Conservation (phyloP, 1,140 invertebrate genomes). For the Elymnias hypermnestra region DNA sequence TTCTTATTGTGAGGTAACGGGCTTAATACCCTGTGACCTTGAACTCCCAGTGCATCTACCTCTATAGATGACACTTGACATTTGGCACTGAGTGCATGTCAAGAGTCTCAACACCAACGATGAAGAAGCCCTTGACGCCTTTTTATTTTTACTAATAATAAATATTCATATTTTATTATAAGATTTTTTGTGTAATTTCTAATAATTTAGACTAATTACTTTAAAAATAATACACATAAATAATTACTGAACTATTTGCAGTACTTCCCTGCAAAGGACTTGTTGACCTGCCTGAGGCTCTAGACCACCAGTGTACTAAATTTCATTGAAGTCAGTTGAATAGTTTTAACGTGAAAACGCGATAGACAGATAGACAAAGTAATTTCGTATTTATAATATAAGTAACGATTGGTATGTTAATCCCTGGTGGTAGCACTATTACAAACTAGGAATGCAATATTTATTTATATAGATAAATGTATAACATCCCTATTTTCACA, state of each 20-base stretch:
- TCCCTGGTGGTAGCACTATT: too few relatives aligned
- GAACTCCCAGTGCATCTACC: slow-evolving; percentile 45
- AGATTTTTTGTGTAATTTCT: neutral
- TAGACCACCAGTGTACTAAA: too few relatives aligned
- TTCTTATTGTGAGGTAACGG: slow-evolving; percentile 15
- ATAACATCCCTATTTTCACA: too few relatives aligned
- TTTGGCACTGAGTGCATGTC: slow-evolving; percentile 60
- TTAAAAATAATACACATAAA: neutral
- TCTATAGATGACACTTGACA: slow-evolving; percentile 42
- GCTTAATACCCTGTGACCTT: slow-evolving; percentile 17
- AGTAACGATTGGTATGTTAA: too few relatives aligned
- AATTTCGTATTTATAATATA: too few relatives aligned
- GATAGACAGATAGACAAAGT: too few relatives aligned
- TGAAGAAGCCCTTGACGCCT: slow-evolving; percentile 53
- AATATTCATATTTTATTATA: neutral
- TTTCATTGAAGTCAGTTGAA: too few relatives aligned
- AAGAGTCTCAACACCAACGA: slow-evolving; percentile 41
- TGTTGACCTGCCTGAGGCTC: too few relatives aligned
- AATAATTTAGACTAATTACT: neutral
- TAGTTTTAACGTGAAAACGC: too few relatives aligned
- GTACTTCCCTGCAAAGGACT: too few relatives aligned
- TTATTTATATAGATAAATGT: too few relatives aligned
- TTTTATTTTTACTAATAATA: slow-evolving; percentile 16
- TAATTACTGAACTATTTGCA: neutral
- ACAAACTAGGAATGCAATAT: too few relatives aligned